Base-by-base conservation (phyloP, 2,797 vertebrate species). In the Hydrocynus forskahlii region DNA sequence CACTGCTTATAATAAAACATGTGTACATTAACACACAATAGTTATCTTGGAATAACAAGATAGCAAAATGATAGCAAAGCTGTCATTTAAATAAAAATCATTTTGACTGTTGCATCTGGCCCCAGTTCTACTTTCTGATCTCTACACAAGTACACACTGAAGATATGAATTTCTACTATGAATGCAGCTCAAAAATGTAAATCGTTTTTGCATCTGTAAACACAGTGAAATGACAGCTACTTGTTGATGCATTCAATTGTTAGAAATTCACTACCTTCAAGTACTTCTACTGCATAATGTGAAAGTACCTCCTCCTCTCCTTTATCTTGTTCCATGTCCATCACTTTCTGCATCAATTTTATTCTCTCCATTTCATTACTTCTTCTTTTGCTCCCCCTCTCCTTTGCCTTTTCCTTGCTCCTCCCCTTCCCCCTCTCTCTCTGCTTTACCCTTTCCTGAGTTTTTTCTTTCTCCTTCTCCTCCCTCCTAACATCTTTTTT, bases 241-340 rank as follows among this genome's bases (percentile, higher is more conserved):
- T 64, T 55, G 17, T n/a, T 72, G 50, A 50, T 72, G 48, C 54
- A 77, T 71, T 82, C 10, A 75, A 45, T 71, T 85, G 38, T 69
- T 35, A 84, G 84, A 91, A 93, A 91, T 87, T 86, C 90, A 87
- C 81, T 85, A 90, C 77, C 25, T 86, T 86, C 82, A 5, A 19
- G 71, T 23, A 16, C 76, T 62, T 57, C 21, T 64, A 81, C 88
- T 82, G 84, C 87, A 78, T 43, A 55, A 45, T 5, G 52, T 38
- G 19, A 21, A 48, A 88, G 90, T 94, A 94, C 93, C 93, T 94
- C 91, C 77, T 92, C 87, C 14, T 84, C 80, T 89, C 91, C 81
- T 88, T 91, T 88, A 77, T 75, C 68, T 63, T 88, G 89, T 9
- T 88, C 87, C 63, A 76, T 82, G 73, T 87, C 89, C 84, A 86